Evolutionary conservation across 2,113 vertebrate species (phyloP).

Genomic region (Megaceryle torquata): DNA sequence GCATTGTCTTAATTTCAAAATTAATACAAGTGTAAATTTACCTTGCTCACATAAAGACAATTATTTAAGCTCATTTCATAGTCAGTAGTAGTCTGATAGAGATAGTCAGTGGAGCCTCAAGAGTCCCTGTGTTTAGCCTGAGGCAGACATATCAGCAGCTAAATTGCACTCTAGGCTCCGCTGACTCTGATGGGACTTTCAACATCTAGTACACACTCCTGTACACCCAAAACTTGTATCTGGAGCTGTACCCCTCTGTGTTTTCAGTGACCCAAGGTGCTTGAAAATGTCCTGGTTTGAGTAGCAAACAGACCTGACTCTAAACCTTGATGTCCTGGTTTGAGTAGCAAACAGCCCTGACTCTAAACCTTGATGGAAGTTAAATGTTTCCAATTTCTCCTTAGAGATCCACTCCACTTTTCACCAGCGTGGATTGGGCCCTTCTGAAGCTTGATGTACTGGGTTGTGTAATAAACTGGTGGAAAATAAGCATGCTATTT

Average conservation of each 20-base stretch:
- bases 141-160: not conserved
- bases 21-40: not conserved
- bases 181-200: not conserved
- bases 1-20: not conserved
- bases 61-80: not conserved
- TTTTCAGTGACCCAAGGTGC: not conserved
- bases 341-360: too few species aligned
- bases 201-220: not conserved
- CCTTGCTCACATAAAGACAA: not conserved
- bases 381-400: not conserved
- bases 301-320: too few species aligned
- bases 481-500: not conserved
- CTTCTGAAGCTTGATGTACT: not conserved
- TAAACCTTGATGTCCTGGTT: too few species aligned
- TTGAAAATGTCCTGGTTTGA: not conserved
- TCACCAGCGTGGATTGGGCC: fast-evolving
- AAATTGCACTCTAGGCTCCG: not conserved
- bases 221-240: not conserved
- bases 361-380: not conserved
- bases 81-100: too few species aligned
- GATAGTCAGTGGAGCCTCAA: not conserved
- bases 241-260: not conserved
- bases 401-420: fast-evolving
- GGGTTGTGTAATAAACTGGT: not conserved
- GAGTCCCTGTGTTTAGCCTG: not conserved